Evolutionary conservation across 35 echinoderm and acorn worm genomes (phyloP), one percentile per base, ranked within the genome.

Genomic region (Ophioderma brevispina): DNA sequence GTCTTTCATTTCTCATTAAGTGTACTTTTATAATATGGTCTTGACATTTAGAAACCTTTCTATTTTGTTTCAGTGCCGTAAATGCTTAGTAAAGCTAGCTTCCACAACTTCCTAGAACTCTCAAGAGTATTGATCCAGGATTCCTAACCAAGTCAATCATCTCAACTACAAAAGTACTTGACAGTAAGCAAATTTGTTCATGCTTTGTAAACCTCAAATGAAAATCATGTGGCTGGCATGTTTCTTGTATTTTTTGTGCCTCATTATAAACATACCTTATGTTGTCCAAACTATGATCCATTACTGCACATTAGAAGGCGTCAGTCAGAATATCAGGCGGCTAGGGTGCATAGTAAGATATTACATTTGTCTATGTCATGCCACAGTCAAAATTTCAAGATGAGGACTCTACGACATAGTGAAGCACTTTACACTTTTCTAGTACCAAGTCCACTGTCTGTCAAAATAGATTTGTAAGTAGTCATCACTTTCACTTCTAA

Each of bases 391-490:
- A 95, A 17, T 75, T 95, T 38, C 81, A 91, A 76, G 97, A 99
- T 91, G 97, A 95, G n/a, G 19, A 95, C 90, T 11, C 82, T 99
- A 34, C 90, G 87, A 40, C 97, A 95, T 76, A 95, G 97, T 99
- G 97, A 99, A 81, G 97, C 91, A 21, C 38, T 99, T 1, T 99
- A 95, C 79, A 92, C 94, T 3, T 92, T 99, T 37, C 94, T 99
- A 40, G 84, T 99, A 75, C 97, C 97, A 18, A 93, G 86, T 63
- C 97, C 97, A 39, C 82, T 87, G 35, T 77, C 92, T 15, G 31
- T 90, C 36, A 85, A 93, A 55, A 40, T 78, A 39, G 30, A 79
- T 35, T 18, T 49, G 92, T 94, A 87, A 94, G 86, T 87, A 87
- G 5, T n/a, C n/a, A n/a, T n/a, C n/a, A n/a, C n/a, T n/a, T n/a